Conservation (phyloP, 35 echinoderm and acorn worm genomes). For the Patiria miniata region DNA sequence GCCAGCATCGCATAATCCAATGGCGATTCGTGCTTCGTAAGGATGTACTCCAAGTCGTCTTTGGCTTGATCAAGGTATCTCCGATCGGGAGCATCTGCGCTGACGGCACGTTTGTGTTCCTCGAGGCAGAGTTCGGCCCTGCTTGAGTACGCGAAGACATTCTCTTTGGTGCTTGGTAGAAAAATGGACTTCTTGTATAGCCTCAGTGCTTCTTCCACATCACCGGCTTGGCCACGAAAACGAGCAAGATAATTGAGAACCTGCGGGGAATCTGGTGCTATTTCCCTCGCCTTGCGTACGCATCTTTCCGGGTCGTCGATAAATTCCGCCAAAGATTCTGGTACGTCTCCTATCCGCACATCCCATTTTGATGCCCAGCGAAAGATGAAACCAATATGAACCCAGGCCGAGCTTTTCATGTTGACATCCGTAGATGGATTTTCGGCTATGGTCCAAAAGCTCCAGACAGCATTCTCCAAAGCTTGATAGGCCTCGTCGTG, state of each 20-base stretch:
- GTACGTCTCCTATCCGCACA: neutral
- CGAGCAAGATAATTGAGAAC: neutral
- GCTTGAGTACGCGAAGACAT: neutral
- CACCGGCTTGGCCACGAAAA: neutral
- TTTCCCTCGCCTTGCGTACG: neutral
- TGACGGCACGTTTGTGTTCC: neutral
- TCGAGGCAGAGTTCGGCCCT: neutral
- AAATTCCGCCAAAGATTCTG: neutral
- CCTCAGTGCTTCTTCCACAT: neutral
- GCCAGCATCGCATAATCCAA: neutral
- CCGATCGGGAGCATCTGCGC: neutral
- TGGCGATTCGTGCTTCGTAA: neutral
- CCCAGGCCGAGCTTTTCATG: too few relatives aligned
- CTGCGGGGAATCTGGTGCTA: neutral
- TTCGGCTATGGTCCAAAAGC: too few relatives aligned
- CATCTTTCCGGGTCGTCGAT: neutral
- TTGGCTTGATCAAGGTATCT: neutral
- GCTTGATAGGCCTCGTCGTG: too few relatives aligned
- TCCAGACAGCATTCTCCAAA: too few relatives aligned
- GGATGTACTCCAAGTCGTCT: conserved; percentile 7
- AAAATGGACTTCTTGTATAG: neutral
- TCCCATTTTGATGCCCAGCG: neutral
- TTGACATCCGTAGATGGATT: too few relatives aligned
- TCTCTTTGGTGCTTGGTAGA: neutral
- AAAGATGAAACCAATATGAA: too few relatives aligned